These are phyloP conservation scores for Chelmon rostratus DNA, from an alignment of 2,797 vertebrate species.

Conservation along the genomic window DNA sequence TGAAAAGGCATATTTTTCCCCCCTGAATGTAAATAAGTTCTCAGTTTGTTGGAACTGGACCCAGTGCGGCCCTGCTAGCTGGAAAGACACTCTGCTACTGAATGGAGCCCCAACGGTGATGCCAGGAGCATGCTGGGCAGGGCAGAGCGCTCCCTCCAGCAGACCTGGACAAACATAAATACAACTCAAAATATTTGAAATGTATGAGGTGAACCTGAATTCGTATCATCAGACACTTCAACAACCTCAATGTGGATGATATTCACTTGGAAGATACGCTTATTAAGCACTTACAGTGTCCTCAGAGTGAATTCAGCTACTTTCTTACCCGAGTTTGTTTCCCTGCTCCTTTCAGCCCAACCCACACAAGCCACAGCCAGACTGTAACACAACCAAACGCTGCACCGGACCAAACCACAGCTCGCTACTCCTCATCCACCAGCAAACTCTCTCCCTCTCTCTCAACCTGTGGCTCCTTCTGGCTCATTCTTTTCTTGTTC, in stretches of 20 bases:
- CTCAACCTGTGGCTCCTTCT: constrained; percentile 48
- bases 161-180: constrained; percentile 79
- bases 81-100: constrained; percentile 81
- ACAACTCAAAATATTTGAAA: constrained; percentile 74
- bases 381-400: constrained; percentile 75
- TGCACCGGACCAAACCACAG: constrained; percentile 70
- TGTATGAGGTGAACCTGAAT: constrained; percentile 69
- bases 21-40: constrained; percentile 77
- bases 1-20: constrained; percentile 73
- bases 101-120: constrained; percentile 58
- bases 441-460: constrained; percentile 54
- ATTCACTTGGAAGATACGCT: constrained; percentile 65
- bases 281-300: constrained; percentile 66
- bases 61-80: constrained; percentile 62
- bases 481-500: constrained; percentile 51
- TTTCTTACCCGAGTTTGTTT: constrained; percentile 62
- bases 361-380: constrained; percentile 76
- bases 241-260: constrained; percentile 53
- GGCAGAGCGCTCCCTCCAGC: constrained; percentile 63
- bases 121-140: constrained; percentile 70
- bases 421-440: constrained; percentile 70
- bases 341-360: constrained; percentile 63
- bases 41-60: constrained; percentile 78
- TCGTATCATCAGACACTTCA: constrained; percentile 69
- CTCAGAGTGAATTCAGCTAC: constrained; percentile 54